phyloP scores from a whole-genome alignment of 2,797 vertebrate species.

The Crenichthys baileyi region DNA sequence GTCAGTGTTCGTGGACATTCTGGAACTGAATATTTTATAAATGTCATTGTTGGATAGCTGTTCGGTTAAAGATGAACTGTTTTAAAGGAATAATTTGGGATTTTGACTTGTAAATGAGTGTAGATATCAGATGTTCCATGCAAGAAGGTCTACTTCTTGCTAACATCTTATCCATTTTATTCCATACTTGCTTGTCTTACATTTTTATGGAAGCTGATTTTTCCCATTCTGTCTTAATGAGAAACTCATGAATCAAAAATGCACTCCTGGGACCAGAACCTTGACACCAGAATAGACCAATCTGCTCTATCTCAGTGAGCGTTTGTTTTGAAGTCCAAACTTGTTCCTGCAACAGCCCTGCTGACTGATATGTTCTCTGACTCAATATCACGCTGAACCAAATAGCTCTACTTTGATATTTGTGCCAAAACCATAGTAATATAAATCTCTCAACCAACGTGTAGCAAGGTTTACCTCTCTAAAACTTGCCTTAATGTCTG shows the following conservation, averaged over 20 bases:
- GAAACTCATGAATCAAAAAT: neutral
- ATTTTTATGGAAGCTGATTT: neutral
- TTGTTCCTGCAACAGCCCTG: neutral
- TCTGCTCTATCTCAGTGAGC: neutral
- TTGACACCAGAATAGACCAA: neutral
- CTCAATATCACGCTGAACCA: neutral
- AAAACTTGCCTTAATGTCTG: neutral
- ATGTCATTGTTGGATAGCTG: neutral
- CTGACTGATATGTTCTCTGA: neutral
- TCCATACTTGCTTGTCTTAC: neutral
- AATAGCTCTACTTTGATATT: neutral
- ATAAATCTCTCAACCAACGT: neutral
- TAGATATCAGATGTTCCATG: neutral
- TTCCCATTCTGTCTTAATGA: neutral
- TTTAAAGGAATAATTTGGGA: conserved; percentile 12
- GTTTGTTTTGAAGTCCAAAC: neutral
- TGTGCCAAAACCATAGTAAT: conserved; percentile 27
- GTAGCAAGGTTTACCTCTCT: neutral
- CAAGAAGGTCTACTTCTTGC: no score
- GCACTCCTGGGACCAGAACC: neutral
- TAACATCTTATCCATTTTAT: neutral
- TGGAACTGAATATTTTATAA: conserved; percentile 12
- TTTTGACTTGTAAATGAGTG: neutral
- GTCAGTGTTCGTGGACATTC: conserved; percentile 3
- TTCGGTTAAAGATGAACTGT: neutral